Conservation (phyloP, 1,140 invertebrate genomes). For the Macrocentrus cingulum region DNA sequence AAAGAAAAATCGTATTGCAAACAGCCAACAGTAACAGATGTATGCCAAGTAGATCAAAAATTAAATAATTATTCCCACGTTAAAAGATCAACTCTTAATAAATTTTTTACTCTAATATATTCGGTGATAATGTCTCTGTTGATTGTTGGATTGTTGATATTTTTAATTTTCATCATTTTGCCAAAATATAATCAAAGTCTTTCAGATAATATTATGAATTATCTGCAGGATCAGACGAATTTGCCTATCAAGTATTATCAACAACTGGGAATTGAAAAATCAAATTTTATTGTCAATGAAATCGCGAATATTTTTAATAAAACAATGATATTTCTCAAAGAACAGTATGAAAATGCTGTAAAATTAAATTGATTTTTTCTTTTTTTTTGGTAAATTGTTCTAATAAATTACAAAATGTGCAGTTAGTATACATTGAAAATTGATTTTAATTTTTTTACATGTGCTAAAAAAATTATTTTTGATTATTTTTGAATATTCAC, state of each 20-base stretch:
- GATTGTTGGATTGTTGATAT: constrained; percentile 29
- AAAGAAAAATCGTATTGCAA: constrained; percentile 22
- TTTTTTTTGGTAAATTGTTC: too few relatives aligned
- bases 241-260: constrained; percentile 41
- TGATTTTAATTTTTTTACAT: too few relatives aligned
- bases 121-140: constrained; percentile 29
- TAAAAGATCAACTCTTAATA: constrained; percentile 6
- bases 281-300: constrained; percentile 26
- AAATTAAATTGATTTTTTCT: neutral
- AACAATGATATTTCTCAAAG: constrained; percentile 24
- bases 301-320: constrained; percentile 27
- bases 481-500: too few relatives aligned
- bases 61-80: constrained; percentile 2
- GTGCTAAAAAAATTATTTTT: too few relatives aligned
- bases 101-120: constrained; percentile 29
- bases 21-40: neutral
- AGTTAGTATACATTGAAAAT: too few relatives aligned
- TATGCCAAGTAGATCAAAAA: neutral
- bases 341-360: constrained; percentile 35
- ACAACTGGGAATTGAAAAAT: constrained; percentile 27
- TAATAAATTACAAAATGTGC: too few relatives aligned
- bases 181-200: constrained; percentile 34
- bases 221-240: constrained; percentile 37
- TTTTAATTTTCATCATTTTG: constrained; percentile 31
- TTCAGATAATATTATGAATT: constrained; percentile 34